A percentile compares a stretch with the other conserved stretches of the same genome.
phyloP scores from a whole-genome alignment of 1,140 invertebrate genomes.

The Monomorium pharaonis region DNA sequence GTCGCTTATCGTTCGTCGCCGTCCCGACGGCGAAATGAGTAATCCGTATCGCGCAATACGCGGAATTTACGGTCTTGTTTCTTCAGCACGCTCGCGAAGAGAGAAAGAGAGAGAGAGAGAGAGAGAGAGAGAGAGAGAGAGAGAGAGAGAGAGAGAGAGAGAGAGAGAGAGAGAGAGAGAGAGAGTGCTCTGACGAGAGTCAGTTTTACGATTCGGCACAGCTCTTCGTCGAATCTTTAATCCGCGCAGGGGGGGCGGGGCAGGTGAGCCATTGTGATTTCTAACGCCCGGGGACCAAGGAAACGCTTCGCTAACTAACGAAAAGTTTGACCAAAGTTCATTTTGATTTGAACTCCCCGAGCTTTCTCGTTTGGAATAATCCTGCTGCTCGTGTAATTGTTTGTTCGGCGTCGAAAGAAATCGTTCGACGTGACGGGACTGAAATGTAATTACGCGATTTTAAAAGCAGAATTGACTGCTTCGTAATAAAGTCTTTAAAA shows the following conservation, averaged over 20 bases:
- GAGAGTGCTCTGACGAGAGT: too few species aligned
- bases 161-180: too few species aligned
- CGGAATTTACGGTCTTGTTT: slow-evolving; percentile 35
- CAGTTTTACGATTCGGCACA: slow-evolving; percentile 33
- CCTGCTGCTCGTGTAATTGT: slow-evolving; percentile 25
- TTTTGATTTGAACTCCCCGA: slow-evolving; percentile 10
- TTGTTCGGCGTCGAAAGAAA: neutral
- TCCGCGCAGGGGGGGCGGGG: neutral
- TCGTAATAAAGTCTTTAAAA: neutral
- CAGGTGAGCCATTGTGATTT: neutral
- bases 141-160: too few species aligned
- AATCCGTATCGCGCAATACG: slow-evolving; percentile 25
- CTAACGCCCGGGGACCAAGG: neutral
- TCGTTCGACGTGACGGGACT: neutral
- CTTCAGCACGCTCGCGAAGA: neutral
- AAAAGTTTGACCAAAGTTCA: slow-evolving; percentile 36
- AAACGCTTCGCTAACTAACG: slow-evolving; percentile 7
- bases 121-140: too few species aligned
- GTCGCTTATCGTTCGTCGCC: neutral
- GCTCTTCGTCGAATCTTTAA: slow-evolving; percentile 21
- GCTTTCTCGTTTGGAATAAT: slow-evolving; percentile 21
- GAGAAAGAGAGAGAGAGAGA: too few species aligned
- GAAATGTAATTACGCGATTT: neutral
- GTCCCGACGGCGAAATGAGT: neutral
- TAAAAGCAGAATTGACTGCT: neutral